Conservation (phyloP, 2,113 vertebrate species). For the Anseranas semipalmata region DNA sequence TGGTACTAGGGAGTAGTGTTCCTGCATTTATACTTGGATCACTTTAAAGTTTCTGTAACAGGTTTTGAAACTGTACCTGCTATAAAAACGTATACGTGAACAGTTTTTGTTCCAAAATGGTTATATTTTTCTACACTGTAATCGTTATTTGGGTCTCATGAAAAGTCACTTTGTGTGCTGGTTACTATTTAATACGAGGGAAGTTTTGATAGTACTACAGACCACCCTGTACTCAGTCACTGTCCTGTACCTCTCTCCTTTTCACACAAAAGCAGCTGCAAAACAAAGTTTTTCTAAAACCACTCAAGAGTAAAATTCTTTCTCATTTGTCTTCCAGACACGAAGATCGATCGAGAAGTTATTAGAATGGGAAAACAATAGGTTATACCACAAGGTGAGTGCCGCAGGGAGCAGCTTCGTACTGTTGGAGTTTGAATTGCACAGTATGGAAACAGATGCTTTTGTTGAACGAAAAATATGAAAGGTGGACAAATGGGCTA, state of each 20-base stretch:
- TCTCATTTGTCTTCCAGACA: slow-evolving; percentile 93
- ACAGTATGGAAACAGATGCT: slow-evolving; percentile 99
- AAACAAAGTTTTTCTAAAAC: slow-evolving; percentile 84
- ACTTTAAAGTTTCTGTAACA: neutral
- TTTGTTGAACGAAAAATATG: slow-evolving; percentile 99
- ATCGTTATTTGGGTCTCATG: neutral
- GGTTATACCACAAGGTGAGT: slow-evolving; percentile 98
- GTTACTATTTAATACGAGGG: slow-evolving; percentile 48
- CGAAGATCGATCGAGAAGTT: slow-evolving; percentile 99
- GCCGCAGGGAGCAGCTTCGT: slow-evolving; percentile 84
- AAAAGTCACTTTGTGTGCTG: slow-evolving; percentile 28
- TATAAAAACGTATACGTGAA: neutral
- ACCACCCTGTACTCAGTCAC: slow-evolving; percentile 87
- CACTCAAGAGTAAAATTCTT: slow-evolving; percentile 86
- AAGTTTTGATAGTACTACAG: slow-evolving; percentile 59
- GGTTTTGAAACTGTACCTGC: neutral
- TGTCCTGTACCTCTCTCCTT: slow-evolving; percentile 78
- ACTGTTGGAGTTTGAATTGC: slow-evolving; percentile 90
- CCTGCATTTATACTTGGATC: neutral
- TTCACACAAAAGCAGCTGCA: slow-evolving; percentile 90
- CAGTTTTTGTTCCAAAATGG: neutral
- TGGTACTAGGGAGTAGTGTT: neutral
- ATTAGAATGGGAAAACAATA: slow-evolving; percentile 96
- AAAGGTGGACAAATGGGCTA: slow-evolving; percentile 92
- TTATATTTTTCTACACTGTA: neutral